These are phyloP conservation scores for Sigmodon hispidus DNA, from an alignment of 2,113 vertebrate species.

Conservation along the genomic window DNA sequence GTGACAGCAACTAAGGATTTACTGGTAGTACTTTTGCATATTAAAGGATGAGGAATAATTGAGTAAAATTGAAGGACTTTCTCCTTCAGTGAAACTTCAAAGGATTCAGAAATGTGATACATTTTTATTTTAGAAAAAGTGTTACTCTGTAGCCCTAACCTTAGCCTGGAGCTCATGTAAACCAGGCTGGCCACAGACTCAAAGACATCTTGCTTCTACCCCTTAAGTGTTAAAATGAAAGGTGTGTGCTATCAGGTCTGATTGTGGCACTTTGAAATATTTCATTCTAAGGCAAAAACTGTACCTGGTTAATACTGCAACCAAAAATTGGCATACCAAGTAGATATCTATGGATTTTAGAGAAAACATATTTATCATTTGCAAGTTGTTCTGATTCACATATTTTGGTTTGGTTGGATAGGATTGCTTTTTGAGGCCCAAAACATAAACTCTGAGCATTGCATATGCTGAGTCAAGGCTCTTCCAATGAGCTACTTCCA, in stretches of 20 bases:
- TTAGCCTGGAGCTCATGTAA: neutral
- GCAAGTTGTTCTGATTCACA: neutral
- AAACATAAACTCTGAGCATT: neutral
- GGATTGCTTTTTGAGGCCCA: neutral
- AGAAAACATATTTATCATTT: neutral
- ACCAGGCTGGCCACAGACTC: neutral
- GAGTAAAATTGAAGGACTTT: neutral
- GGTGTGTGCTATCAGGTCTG: neutral
- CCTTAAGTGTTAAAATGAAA: neutral
- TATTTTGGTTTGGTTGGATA: neutral
- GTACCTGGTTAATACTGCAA: neutral
- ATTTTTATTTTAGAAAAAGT: neutral
- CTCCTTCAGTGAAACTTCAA: neutral
- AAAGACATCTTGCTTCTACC: neutral
- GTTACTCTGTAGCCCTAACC: neutral
- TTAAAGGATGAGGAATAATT: neutral
- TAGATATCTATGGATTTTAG: neutral
- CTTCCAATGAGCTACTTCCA: neutral
- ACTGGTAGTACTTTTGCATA: neutral
- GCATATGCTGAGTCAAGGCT: neutral
- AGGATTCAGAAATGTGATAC: neutral
- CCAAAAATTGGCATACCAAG: neutral
- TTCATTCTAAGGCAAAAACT: neutral
- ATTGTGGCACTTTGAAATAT: neutral
- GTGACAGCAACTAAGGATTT: neutral